Base-by-base conservation (phyloP, 2,797 vertebrate species). In the Telmatherina bonti region DNA sequence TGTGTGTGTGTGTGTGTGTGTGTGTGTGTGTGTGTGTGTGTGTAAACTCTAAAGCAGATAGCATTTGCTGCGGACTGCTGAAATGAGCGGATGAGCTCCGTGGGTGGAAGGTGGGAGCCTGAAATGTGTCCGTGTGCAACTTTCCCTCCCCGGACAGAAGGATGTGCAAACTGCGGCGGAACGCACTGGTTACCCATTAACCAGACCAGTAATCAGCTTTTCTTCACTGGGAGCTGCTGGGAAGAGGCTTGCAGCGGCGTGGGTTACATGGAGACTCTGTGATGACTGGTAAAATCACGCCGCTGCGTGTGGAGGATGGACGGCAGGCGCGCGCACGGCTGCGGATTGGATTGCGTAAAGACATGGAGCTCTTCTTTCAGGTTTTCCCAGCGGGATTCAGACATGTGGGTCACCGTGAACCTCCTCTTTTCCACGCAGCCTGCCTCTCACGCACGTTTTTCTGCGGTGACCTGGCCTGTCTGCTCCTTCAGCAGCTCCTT, bases 91-190 rank as follows among this genome's bases (percentile, higher is more conserved):
- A 87, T 91, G 92, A 86, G 90, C 81, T 82, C 66, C 20, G 91
- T 86, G 96, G 96, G 97, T 94, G 94, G 95, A 92, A 92, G 90
- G 88, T 89, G 79, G 91, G 91, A 88, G 89, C 71, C 76, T 94
- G 91, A 94, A 97, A 96, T 96, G 93, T 95, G 94, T 93, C 92
- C 94, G 93, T 96, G 92, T 94, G 96, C 96, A 95, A 91, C 92
- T 96, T 94, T 92, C 73, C 76, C 76, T 76, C 92, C 86, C 92
- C 80, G 83, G 68, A 82, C 51, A 53, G 33, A 65, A 66, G 22
- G 82, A 72, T 86, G 27, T 67, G 54, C 79, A 56, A 35, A 69
- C 66, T 58, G 57, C 74, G 58, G 71, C 72, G 72, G 61, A 86
- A 75, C 55, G 36, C 2, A 7, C 70, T 76, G 68, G 59, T 86